phyloP scores from a whole-genome alignment of 2,797 vertebrate species.

The Leptoclinus maculatus region DNA sequence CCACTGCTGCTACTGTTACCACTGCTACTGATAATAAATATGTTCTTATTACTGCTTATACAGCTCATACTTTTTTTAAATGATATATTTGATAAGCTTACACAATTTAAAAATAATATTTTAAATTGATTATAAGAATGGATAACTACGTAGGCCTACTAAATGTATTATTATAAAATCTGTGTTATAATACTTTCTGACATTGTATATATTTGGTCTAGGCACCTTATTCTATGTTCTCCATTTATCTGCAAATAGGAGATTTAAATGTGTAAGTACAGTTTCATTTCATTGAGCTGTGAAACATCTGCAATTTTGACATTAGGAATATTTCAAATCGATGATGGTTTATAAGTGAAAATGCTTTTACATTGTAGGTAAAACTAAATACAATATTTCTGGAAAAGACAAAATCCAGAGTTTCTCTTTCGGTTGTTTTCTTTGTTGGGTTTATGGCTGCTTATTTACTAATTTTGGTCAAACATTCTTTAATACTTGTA shows the following conservation, averaged over 20 bases:
- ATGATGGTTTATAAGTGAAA: neutral
- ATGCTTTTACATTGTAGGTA: neutral
- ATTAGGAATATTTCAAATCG: neutral
- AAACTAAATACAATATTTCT: neutral
- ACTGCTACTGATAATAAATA: neutral
- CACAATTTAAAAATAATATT: neutral
- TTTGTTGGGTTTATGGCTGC: neutral
- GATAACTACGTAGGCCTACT: neutral
- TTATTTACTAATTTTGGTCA: neutral
- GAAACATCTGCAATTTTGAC: neutral
- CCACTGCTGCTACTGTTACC: neutral
- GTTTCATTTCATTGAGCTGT: neutral
- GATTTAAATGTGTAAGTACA: neutral
- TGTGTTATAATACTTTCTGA: neutral
- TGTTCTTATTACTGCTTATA: neutral
- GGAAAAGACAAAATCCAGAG: neutral
- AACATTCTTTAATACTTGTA: neutral
- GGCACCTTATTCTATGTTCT: neutral
- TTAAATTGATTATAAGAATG: neutral
- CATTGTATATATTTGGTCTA: neutral
- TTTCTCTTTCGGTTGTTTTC: neutral
- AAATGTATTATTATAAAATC: neutral
- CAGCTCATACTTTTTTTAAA: neutral
- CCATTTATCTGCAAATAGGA: neutral
- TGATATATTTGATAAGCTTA: neutral